Evolutionary conservation across 2,888 invertebrate genomes (phyloP), one percentile per base, ranked within the genome.

Genomic region (Helobdella robusta): DNA sequence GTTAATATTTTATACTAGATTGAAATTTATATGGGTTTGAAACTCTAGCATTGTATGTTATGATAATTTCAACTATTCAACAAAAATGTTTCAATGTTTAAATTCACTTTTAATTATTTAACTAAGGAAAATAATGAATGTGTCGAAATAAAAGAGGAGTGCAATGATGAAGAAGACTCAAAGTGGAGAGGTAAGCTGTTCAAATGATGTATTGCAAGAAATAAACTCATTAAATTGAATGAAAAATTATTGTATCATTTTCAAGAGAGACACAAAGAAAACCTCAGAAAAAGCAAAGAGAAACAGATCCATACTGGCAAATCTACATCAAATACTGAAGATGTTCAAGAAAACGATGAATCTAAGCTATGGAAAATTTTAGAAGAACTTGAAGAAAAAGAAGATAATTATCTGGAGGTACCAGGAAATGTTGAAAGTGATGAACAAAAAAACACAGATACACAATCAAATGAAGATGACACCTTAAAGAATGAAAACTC

Each of bases 81-180:
- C 44, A 15, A 40, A 40, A 40, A 15, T 15, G 44, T 40, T 40
- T 11, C 44, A 15, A 11, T 15, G 44, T n/a, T 40, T 40, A 11
- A 40, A 15, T 15, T 40, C 11, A 40, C 11, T n/a, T 40, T 50
- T 8, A 50, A 23, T 50, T 50, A 50, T 50, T 40, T 32, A 32
- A 11, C 32, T 15, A 28, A 62, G 62, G 25, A 50, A n/a, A 32
- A 20, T 11, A 50, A 50, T 5, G 50, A 50, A 11, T 25, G 30
- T 23, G 62, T 62, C 3, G 62, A 62, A 34, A 62, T 62, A 4
- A 30, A 30, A 20, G 62, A 62, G 44, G 62, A 62, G 28, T 50
- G 28, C 20, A 25, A 46, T 4, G 62, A 62, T 20, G 62, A 62
- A 32, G 62, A 23, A 60, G 36, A 60, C 28, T 2, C 15, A 2